Conservation (phyloP, 2,888 invertebrate genomes). For the Ophion slaviceki region DNA sequence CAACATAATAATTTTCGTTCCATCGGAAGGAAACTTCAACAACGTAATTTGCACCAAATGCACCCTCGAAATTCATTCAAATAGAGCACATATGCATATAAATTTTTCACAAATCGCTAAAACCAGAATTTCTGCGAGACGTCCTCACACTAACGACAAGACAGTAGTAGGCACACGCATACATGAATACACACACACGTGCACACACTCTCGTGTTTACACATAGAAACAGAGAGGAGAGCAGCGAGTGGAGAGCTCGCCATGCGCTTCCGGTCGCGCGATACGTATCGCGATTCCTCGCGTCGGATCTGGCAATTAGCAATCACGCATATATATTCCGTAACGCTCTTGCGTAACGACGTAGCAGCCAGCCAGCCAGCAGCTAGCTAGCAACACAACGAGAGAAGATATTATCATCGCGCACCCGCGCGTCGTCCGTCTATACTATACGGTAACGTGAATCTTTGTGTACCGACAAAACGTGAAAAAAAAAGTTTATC, state of each 20-base stretch:
- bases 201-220: not conserved
- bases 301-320: constrained; percentile 78
- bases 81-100: constrained; percentile 5
- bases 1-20: no score
- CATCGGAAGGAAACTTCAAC: not conserved
- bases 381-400: constrained; percentile 55
- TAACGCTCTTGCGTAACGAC: constrained; percentile 79
- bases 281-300: constrained; percentile 77
- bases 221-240: constrained; percentile 33
- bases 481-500: not conserved
- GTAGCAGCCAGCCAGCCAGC: constrained; percentile 53
- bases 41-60: not conserved
- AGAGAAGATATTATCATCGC: constrained; percentile 71
- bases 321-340: constrained; percentile 79
- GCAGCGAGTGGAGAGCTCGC: constrained; percentile 65
- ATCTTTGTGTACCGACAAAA: not conserved
- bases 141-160: constrained; percentile 55
- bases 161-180: not conserved
- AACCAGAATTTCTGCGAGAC: constrained; percentile 63
- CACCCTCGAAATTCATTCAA: not conserved
- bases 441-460: not conserved
- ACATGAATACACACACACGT: not conserved
- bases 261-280: constrained; percentile 74
- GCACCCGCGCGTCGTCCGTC: constrained; percentile 66
- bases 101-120: constrained; percentile 40